Conservation (phyloP, 2,797 vertebrate species). For the Microcaecilia unicolor region DNA sequence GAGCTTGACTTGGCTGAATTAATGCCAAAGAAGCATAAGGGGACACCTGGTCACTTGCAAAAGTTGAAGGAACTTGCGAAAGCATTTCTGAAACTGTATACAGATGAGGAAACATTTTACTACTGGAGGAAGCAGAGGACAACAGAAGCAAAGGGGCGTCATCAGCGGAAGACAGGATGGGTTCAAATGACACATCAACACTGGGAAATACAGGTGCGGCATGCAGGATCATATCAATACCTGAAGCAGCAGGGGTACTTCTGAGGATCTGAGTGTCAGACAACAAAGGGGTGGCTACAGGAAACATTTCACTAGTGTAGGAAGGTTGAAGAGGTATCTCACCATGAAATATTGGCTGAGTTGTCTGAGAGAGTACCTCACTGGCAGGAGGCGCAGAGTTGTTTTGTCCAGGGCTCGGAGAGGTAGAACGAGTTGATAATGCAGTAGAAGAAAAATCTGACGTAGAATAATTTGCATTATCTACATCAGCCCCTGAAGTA, state of each 20-base stretch:
- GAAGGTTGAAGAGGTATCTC: slow-evolving; percentile 71
- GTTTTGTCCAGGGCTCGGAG: slow-evolving; percentile 54
- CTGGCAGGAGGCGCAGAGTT: slow-evolving; percentile 51
- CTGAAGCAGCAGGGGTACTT: slow-evolving; percentile 60
- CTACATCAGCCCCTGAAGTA: slow-evolving; percentile 33
- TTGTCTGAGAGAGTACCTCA: slow-evolving; percentile 68
- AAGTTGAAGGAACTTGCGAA: slow-evolving; percentile 56
- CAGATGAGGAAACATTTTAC: slow-evolving; percentile 53
- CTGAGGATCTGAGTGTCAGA: slow-evolving; percentile 64
- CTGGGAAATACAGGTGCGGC: slow-evolving; percentile 70
- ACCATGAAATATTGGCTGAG: slow-evolving; percentile 78
- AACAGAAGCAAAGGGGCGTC: slow-evolving; percentile 67
- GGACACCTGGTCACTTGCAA: slow-evolving; percentile 56
- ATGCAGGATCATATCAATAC: slow-evolving; percentile 77
- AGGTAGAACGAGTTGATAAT: slow-evolving; percentile 47
- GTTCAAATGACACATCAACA: slow-evolving; percentile 64
- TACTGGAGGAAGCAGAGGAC: slow-evolving; percentile 63
- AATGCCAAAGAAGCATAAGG: slow-evolving; percentile 60
- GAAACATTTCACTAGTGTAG: slow-evolving; percentile 66
- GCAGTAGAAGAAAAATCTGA: slow-evolving; percentile 50
- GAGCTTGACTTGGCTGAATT: slow-evolving; percentile 56
- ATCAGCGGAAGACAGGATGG: slow-evolving; percentile 66
- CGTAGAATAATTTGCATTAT: slow-evolving; percentile 43
- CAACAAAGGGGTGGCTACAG: slow-evolving; percentile 69
- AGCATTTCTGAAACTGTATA: slow-evolving; percentile 54